Evolutionary conservation across 2,888 invertebrate genomes (phyloP).

Genomic region (Lasioglossum leucozonium): DNA sequence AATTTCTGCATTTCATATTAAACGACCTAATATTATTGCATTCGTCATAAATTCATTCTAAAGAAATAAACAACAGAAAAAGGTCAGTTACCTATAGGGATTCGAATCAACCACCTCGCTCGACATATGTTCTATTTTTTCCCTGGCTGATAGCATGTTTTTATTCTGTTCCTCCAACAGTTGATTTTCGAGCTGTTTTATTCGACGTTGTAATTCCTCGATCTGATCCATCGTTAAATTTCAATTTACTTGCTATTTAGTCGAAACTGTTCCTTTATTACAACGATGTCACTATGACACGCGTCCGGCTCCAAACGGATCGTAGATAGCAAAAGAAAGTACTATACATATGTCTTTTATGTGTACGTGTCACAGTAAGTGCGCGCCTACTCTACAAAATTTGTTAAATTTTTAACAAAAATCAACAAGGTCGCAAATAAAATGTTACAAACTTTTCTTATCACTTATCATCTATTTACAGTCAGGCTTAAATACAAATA

Average conservation of each 20-base stretch:
- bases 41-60: not conserved
- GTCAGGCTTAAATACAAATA: not conserved
- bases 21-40: not conserved
- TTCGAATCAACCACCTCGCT: conserved; percentile 98
- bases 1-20: not conserved
- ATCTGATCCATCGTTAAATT: conserved; percentile 86
- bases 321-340: not conserved
- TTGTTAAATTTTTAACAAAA: not conserved
- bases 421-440: not conserved
- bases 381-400: not conserved
- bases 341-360: not conserved
- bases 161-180: conserved; percentile 85
- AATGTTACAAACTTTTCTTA: not conserved
- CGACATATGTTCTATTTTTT: conserved; percentile 95
- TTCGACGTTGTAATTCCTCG: conserved; percentile 87
- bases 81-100: conserved; percentile 93
- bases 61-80: not conserved
- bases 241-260: conserved; percentile 2
- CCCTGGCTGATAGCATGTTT: conserved; percentile 85
- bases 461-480: not conserved
- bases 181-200: conserved; percentile 88
- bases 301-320: not conserved
- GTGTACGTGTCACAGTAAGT: not conserved
- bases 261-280: not conserved
- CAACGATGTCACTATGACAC: not conserved